These are phyloP conservation scores for Dendroctonus ponderosae DNA, from an alignment of 1,140 invertebrate genomes.

Conservation along the genomic window DNA sequence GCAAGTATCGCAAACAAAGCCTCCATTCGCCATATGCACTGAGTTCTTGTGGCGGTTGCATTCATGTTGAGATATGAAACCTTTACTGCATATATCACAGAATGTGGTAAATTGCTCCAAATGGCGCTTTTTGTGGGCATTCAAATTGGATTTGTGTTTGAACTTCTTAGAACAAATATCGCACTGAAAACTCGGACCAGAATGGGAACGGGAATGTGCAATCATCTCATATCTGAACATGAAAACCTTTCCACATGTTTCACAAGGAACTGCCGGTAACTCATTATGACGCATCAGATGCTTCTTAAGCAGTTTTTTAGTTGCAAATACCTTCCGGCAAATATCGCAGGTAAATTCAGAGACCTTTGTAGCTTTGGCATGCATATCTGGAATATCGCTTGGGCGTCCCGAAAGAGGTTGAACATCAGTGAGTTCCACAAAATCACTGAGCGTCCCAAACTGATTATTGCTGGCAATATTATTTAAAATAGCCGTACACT, in stretches of 20 bases:
- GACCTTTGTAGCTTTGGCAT: constrained; percentile 4
- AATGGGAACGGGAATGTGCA: constrained; percentile 34
- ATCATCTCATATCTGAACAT: constrained; percentile 38
- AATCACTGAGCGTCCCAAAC: constrained; percentile 35
- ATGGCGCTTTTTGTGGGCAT: constrained; percentile 63
- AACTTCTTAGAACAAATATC: constrained; percentile 59
- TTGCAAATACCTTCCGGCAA: constrained; percentile 14
- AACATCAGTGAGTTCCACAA: constrained; percentile 30
- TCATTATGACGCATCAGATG: constrained; percentile 16
- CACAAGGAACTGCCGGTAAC: constrained; percentile 28
- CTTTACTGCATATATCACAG: constrained; percentile 39
- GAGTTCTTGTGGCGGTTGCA: constrained; percentile 36
- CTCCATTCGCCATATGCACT: constrained; percentile 34
- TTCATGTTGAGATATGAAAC: constrained; percentile 35
- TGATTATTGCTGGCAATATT: constrained; percentile 42
- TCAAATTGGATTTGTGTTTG: constrained; percentile 65
- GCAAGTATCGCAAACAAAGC: constrained; percentile 41
- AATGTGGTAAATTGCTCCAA: constrained; percentile 52
- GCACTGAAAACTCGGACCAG: constrained; percentile 45
- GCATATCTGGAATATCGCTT: neutral
- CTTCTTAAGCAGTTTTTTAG: constrained; percentile 32
- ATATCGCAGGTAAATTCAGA: constrained; percentile 16
- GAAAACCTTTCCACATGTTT: constrained; percentile 45
- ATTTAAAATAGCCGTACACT: constrained; percentile 42
- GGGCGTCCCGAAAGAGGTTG: constrained; percentile 20